Percentiles rank a stretch among this genome's conserved stretches.
Evolutionary conservation across 2,797 vertebrate species (phyloP).

Genomic region (Spinibarbus caldwelli): DNA sequence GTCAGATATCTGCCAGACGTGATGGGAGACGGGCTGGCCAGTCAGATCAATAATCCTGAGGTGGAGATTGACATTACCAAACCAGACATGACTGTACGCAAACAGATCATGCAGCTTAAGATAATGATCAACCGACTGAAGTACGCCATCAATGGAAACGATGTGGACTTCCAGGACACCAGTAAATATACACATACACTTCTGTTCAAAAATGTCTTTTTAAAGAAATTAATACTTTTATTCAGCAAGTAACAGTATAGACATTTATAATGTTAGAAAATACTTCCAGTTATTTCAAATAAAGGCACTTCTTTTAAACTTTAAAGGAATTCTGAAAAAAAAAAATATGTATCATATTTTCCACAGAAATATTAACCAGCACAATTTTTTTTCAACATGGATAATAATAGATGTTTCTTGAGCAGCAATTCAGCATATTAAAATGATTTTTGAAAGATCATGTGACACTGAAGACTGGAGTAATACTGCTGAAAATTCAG

Average conservation of each 20-base stretch:
- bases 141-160: conserved; percentile 89
- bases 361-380: neutral
- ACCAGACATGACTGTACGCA: conserved; percentile 94
- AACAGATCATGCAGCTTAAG: conserved; percentile 98
- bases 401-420: too few species aligned
- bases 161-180: conserved; percentile 94
- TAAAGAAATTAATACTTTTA: too few species aligned
- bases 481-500: neutral
- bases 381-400: too few species aligned
- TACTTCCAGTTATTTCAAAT: too few species aligned
- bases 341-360: neutral
- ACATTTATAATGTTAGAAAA: too few species aligned
- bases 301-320: neutral
- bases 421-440: neutral
- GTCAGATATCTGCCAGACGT: conserved; percentile 93
- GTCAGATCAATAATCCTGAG: conserved; percentile 97
- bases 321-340: neutral
- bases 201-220: neutral
- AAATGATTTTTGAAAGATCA: too few species aligned
- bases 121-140: conserved; percentile 94
- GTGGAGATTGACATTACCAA: conserved; percentile 98
- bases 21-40: conserved; percentile 93
- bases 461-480: neutral
- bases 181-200: conserved; percentile 77
- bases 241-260: too few species aligned